A percentile compares a stretch with the other conserved stretches of the same genome.
These are phyloP conservation scores for Sialis fuliginosa DNA, from an alignment of 2,888 invertebrate species.

Conservation along the genomic window DNA sequence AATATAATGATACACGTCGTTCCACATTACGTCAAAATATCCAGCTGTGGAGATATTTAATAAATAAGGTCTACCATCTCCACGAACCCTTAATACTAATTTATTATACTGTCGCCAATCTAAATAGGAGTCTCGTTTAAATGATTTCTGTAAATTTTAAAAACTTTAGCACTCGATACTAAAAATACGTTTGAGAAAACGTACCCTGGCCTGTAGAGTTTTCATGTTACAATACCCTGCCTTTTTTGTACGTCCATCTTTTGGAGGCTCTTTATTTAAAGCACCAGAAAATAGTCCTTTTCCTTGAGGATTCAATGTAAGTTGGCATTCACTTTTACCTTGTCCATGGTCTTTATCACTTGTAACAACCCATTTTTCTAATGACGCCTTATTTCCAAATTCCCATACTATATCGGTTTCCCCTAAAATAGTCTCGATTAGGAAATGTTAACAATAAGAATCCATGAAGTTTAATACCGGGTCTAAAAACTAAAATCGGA, in stretches of 20 bases:
- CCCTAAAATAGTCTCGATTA: conserved; percentile 23
- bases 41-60: conserved; percentile 62
- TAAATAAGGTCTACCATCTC: conserved; percentile 85
- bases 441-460: not conserved
- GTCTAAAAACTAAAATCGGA: conserved; percentile 31
- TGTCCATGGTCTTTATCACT: conserved; percentile 66
- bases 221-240: conserved; percentile 72
- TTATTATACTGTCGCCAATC: conserved; percentile 68
- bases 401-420: conserved; percentile 60
- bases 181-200: conserved; percentile 10
- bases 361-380: conserved; percentile 56
- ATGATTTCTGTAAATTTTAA: conserved; percentile 49
- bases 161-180: not conserved
- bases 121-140: conserved; percentile 47
- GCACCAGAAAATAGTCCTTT: conserved; percentile 56
- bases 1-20: conserved; percentile 71
- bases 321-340: conserved; percentile 51
- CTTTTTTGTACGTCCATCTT: conserved; percentile 59
- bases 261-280: conserved; percentile 49
- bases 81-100: conserved; percentile 62
- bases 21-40: conserved; percentile 71
- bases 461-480: conserved; percentile 24
- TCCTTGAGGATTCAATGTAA: conserved; percentile 48
- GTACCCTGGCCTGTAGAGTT: conserved; percentile 45
- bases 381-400: conserved; percentile 39